A percentile compares a stretch with the other conserved stretches of the same genome.
These are phyloP conservation scores for Pemphredon lugubris DNA, from an alignment of 2,888 invertebrate species.

Conservation along the genomic window DNA sequence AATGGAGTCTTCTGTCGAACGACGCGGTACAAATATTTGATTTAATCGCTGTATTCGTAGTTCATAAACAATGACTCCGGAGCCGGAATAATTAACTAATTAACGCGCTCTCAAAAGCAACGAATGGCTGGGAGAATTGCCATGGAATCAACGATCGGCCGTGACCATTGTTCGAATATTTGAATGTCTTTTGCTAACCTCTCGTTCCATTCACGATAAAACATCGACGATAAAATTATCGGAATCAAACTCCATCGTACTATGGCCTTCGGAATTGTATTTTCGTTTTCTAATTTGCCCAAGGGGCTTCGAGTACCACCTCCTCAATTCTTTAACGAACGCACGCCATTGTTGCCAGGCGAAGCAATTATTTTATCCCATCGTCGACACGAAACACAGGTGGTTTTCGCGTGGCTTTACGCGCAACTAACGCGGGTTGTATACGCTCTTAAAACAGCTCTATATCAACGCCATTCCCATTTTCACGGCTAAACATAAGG, in stretches of 20 bases:
- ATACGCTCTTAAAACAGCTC: slow-evolving; percentile 2
- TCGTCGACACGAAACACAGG: too few relatives aligned
- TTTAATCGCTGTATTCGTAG: background rate
- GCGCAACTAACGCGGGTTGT: background rate
- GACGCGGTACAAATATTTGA: too few relatives aligned
- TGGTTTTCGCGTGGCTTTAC: too few relatives aligned
- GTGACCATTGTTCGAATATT: background rate
- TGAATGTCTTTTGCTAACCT: too few relatives aligned
- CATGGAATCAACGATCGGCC: background rate
- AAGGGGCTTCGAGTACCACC: background rate
- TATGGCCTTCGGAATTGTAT: background rate
- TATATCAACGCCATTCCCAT: background rate
- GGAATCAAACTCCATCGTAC: background rate
- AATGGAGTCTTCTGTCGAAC: too few relatives aligned
- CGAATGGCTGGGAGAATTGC: too few relatives aligned
- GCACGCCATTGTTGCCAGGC: background rate
- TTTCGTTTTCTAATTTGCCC: background rate
- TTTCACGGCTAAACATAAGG: slow-evolving; percentile 2
- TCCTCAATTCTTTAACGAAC: background rate
- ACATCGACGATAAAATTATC: background rate
- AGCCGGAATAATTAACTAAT: background rate
- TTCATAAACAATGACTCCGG: background rate
- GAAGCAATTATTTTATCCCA: slow-evolving; percentile 4
- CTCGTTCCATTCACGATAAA: background rate
- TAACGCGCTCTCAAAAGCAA: background rate